Evolutionary conservation across 2,888 invertebrate species (phyloP), one percentile per base, ranked within the genome.

Genomic region (Julus scandinavius): DNA sequence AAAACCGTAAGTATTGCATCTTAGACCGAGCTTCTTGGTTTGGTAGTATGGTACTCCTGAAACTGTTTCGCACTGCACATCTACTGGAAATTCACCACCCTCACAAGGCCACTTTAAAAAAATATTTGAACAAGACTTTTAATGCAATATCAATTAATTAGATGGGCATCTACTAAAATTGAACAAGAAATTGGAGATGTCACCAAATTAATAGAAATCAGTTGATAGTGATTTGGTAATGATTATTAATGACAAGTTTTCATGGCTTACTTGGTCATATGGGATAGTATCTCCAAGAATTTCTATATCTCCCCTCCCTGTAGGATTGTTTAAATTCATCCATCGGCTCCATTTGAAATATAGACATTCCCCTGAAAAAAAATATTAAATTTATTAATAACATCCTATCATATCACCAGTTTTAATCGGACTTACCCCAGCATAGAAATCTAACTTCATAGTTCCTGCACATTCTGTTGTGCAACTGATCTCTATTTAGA

Each of bases 211-310:
- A 29, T 29, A 29, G 5, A 80, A 80, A 11, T 80, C 80, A 29
- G 29, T n/a, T 80, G 7, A 20, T 80, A 80, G 29, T 80, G 1
- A 11, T 80, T 20, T 38, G 20, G 5, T 80, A 80, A 7, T 85
- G 38, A 38, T 29, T 38, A 85, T 9, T 40, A 38, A 38, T 13
- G 13, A 50, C n/a, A 85, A 85, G n/a, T 38, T 38, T 20, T n/a
- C 17, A 20, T 1, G 20, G 15, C 83, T 40, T 83, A 63, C 88
- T 11, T 84, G 80, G 5, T 88, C 83, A 9, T 45, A 7, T 9
- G 88, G 88, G 38, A 88, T 88, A 20, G 88, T 88, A 29, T 85
- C n/a, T 6, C 88, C 88, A 38, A 88, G 88, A 45, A 88, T 88
- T 63, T 88, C 88, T 3, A 88, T 20, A 58, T 88, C 88, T 2